phyloP scores from a whole-genome alignment of 2,888 invertebrate species.

The Dorcus hopei region DNA sequence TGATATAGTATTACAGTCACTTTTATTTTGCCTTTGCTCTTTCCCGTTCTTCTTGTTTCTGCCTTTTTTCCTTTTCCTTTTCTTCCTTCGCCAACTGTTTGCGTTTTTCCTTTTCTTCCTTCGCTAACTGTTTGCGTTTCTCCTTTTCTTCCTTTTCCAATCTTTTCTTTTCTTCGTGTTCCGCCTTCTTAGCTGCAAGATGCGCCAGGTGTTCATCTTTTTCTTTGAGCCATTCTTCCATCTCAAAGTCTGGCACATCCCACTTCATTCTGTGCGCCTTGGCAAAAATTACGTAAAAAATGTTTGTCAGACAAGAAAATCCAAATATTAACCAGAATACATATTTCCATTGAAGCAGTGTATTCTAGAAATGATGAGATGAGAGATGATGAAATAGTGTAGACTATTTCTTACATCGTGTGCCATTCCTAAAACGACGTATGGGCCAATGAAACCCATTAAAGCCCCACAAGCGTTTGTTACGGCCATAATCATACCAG shows the following conservation, averaged over 20 bases:
- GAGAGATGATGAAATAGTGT: not conserved
- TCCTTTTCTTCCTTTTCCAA: not conserved
- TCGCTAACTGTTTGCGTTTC: not conserved
- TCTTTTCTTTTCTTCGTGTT: not conserved
- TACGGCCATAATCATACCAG: slow-evolving; percentile 23
- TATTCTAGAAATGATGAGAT: slow-evolving; percentile 6
- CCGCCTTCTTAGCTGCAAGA: not conserved
- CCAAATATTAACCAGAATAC: slow-evolving; percentile 15
- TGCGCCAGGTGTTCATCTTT: not conserved
- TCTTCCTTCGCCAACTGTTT: not conserved
- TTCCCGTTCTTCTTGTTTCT: too few relatives aligned
- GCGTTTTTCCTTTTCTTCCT: not conserved
- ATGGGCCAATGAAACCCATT: slow-evolving; percentile 16
- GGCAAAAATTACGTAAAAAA: slow-evolving; percentile 12
- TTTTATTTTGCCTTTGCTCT: too few relatives aligned
- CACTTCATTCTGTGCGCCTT: slow-evolving; percentile 12
- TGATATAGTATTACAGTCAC: too few relatives aligned
- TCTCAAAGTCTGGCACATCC: slow-evolving; percentile 13
- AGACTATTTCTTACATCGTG: slow-evolving; percentile 7
- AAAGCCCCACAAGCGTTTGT: slow-evolving; percentile 23
- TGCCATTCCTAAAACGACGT: slow-evolving; percentile 15
- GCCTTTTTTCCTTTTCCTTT: not conserved
- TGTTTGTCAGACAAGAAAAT: slow-evolving; percentile 3
- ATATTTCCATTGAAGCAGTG: slow-evolving; percentile 12
- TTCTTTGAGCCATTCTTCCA: not conserved